Base-by-base conservation (phyloP, 2,113 vertebrate species). In the Polypterus senegalus region DNA sequence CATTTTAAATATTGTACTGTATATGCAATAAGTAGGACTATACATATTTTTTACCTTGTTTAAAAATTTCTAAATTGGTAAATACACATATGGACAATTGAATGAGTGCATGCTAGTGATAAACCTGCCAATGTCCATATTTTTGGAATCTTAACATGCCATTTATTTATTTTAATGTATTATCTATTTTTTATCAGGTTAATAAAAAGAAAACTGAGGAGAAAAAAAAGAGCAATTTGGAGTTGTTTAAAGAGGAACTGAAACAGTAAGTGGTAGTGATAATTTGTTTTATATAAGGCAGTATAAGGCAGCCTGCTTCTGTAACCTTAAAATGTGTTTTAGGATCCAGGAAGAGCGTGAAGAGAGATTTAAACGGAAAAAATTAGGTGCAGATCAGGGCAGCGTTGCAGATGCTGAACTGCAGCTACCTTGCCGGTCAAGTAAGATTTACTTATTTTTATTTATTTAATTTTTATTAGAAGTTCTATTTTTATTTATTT, bases 341-440 rank as follows among this genome's bases (percentile, higher is more conserved):
- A 89, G 87, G 70, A 88, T 89, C 70, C 87, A 89, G 67, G 87
- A 89, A 61, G 84, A 88, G 68, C 81, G 86, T 3, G 87, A 89
- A 48, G 87, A 87, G 68, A 76, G 86, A 54, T 61, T 84, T 69
- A 87, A 86, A 61, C 76, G 78, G 64, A 88, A 87, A 75, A 87
- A 75, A 66, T 48, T 67, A 53, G 54, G 61, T 54, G 76, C 67
- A 62, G 83, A 88, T 61, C 64, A 78, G 11, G 74, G 69, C 5
- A 65, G 72, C 54, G 71, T 56, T 43, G 72, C 72, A 63, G 80
- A 84, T 59, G 48, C 81, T 61, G 82, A 86, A 49, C 43, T 74
- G n/a, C 71, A 79, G 0, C 60, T 79, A 63, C 71, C 78, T 8
- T 78, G 80, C 45, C 78, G 81, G 62, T 84, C 82, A 67, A 70